These are phyloP conservation scores for Antheraea assamensis DNA, from an alignment of 2,888 invertebrate genomes.

Conservation along the genomic window DNA sequence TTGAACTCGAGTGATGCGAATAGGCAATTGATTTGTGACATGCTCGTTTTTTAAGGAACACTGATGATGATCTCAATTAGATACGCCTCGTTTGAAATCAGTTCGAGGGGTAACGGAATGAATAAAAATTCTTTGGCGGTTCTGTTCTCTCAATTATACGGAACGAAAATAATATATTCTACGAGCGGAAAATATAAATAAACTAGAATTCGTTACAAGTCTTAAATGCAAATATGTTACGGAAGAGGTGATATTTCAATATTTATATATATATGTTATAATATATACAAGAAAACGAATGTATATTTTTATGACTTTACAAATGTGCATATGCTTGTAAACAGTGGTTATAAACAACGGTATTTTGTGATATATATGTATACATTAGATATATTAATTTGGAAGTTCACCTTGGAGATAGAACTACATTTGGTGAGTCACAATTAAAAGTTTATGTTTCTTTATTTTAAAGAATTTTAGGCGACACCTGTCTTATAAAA, in stretches of 20 bases:
- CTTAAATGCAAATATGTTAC: slow-evolving; percentile 57
- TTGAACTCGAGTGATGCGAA: slow-evolving; percentile 61
- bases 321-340: slow-evolving; percentile 33
- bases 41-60: slow-evolving; percentile 61
- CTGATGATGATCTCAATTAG: slow-evolving; percentile 77
- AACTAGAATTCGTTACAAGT: slow-evolving; percentile 41
- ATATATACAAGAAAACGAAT: slow-evolving; percentile 19
- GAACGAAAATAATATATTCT: slow-evolving; percentile 49
- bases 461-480: neutral
- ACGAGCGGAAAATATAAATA: slow-evolving; percentile 53
- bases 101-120: slow-evolving; percentile 68
- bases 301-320: slow-evolving; percentile 33
- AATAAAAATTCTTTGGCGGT: slow-evolving; percentile 65
- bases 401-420: slow-evolving; percentile 17
- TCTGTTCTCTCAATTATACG: slow-evolving; percentile 58
- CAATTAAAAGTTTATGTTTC: slow-evolving; percentile 15
- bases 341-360: slow-evolving; percentile 35
- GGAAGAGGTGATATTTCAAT: slow-evolving; percentile 59
- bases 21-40: slow-evolving; percentile 71
- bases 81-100: slow-evolving; percentile 67
- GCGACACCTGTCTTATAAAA: slow-evolving; percentile 5
- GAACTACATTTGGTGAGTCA: slow-evolving; percentile 38
- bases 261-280: neutral
- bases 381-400: slow-evolving; percentile 8
- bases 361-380: slow-evolving; percentile 21